Evolutionary conservation across 2,113 vertebrate species (phyloP), one percentile per base, ranked within the genome.

Genomic region (Marmota flaviventris): DNA sequence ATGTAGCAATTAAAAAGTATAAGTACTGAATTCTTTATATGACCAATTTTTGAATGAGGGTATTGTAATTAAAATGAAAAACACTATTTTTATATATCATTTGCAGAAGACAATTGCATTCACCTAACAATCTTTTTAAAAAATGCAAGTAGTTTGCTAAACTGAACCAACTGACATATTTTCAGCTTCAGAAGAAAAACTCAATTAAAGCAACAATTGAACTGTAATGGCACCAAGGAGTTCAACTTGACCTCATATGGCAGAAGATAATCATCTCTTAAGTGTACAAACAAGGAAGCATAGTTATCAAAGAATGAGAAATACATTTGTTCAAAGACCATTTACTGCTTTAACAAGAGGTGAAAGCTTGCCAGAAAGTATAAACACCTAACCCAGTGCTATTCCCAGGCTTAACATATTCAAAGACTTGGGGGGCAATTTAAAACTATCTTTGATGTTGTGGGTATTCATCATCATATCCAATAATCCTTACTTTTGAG

Each of bases 291-390:
- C 95, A 97, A 98, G 98, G 98, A 98, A 98, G 94, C 97, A 91
- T 95, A 97, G 97, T 98, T 98, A 98, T 98, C 97, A 93, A 97
- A 98, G 97, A 98, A 97, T 87, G 97, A 98, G 98, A 97, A 98
- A 98, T 89, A 88, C 95, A 95, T 98, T 98, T 97, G 98, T 98
- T 98, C 97, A 98, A 98, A 98, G 97, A 91, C 91, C 97, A 97
- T 98, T 98, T 98, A 97, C 85, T 94, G 94, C 93, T 85, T 97
- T 96, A 96, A 96, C 93, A 90, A 92, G 92, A 92, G 87, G 93
- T 82, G 78, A 96, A 96, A 91, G 65, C 94, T 97, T 92, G 93
- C 91, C 97, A 97, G 93, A 95, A 97, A 82, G 56, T 92, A 95
- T 95, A 92, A 95, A 97, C 95, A 96, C 93, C 92, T 93, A 97